Evolutionary conservation across 2,113 vertebrate species (phyloP).

Genomic region (Collichthys lucidus): DNA sequence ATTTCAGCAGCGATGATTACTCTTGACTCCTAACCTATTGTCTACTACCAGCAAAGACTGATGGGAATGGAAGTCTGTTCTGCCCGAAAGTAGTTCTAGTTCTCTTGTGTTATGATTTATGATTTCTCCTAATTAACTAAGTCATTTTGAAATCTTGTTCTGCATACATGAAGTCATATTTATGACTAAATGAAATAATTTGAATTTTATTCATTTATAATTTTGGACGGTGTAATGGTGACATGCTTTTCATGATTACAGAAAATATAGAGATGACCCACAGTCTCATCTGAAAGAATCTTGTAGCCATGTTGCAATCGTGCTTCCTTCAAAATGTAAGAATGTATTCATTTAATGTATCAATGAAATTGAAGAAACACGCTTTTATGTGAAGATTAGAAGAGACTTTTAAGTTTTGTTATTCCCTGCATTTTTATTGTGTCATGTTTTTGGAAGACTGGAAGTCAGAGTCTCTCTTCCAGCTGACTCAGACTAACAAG

Average conservation of each 20-base stretch:
- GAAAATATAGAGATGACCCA: too few species aligned
- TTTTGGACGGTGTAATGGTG: too few species aligned
- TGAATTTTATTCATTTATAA: too few species aligned
- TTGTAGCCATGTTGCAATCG: background rate
- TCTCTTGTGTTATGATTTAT: too few species aligned
- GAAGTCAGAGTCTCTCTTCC: background rate
- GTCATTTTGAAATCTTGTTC: too few species aligned
- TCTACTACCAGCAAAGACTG: conserved; percentile 1
- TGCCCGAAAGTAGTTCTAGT: background rate
- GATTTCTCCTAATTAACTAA: too few species aligned
- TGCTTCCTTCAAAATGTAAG: background rate
- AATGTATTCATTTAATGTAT: background rate
- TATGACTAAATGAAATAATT: too few species aligned
- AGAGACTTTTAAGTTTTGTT: background rate
- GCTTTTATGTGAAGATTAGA: background rate
- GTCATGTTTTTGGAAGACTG: background rate
- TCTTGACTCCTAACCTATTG: conserved; percentile 27
- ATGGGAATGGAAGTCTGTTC: background rate
- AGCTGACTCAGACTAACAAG: conserved; percentile 16
- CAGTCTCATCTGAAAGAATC: background rate
- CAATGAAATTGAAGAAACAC: background rate
- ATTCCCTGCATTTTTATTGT: background rate
- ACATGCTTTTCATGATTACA: too few species aligned
- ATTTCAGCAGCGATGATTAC: conserved; percentile 42
- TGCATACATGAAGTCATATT: too few species aligned